Percentiles rank a stretch among this genome's conserved stretches.
phyloP scores from a whole-genome alignment of 2,888 invertebrate genomes.

The Phortica okadai region DNA sequence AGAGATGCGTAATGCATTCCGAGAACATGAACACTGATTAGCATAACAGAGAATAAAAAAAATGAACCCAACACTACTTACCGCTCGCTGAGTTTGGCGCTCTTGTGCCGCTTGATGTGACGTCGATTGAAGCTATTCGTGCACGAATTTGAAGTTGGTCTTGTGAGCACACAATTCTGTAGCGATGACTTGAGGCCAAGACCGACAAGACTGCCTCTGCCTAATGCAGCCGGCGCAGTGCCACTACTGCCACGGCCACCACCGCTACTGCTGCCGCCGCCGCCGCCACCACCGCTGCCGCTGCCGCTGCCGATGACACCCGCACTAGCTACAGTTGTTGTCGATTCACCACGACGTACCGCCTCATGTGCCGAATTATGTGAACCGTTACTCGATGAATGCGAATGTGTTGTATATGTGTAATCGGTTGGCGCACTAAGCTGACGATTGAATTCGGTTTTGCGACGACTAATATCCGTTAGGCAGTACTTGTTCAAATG shows the following conservation, averaged over 20 bases:
- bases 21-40: too few relatives aligned
- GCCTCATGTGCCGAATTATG: constrained; percentile 66
- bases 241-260: constrained; percentile 40
- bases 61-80: constrained; percentile 48
- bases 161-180: constrained; percentile 70
- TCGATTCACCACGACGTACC: constrained; percentile 59
- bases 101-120: constrained; percentile 74
- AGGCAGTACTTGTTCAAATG: constrained; percentile 74
- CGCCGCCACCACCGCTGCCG: constrained; percentile 47
- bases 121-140: constrained; percentile 76
- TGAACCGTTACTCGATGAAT: constrained; percentile 66
- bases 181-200: constrained; percentile 61
- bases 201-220: constrained; percentile 15
- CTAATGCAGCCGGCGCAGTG: constrained; percentile 57
- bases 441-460: constrained; percentile 76
- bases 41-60: too few relatives aligned
- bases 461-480: constrained; percentile 74
- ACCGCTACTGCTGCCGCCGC: constrained; percentile 33
- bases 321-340: constrained; percentile 72
- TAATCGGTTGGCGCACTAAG: constrained; percentile 76
- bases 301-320: constrained; percentile 52
- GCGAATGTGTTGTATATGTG: constrained; percentile 64
- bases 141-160: constrained; percentile 75
- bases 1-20: too few relatives aligned
- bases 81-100: constrained; percentile 75